A percentile compares a stretch with the other conserved stretches of the same genome.
Conservation (phyloP, 1,140 invertebrate genomes). For the Lucilia cuprina region DNA sequence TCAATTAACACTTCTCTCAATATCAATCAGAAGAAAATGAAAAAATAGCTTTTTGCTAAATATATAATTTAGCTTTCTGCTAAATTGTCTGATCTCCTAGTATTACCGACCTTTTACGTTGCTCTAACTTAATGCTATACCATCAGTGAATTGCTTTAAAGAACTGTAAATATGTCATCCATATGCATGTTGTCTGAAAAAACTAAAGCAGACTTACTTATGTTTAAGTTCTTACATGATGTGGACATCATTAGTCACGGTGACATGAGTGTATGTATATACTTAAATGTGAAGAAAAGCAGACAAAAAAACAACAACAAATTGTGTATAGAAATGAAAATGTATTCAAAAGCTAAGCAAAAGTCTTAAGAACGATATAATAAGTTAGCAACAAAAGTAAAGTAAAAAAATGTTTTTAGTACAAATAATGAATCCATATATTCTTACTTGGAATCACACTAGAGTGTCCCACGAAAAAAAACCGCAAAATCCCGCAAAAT, state of each 20-base stretch:
- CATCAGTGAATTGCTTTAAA: neutral
- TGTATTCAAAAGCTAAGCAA: conserved; percentile 51
- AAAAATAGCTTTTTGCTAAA: too few species aligned
- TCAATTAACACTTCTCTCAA: too few species aligned
- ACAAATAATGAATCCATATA: neutral
- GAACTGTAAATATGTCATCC: neutral
- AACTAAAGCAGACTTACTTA: conserved; percentile 1
- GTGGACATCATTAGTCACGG: conserved; percentile 33
- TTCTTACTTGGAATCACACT: neutral
- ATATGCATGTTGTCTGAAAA: neutral
- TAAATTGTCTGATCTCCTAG: too few species aligned
- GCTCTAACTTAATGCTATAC: too few species aligned
- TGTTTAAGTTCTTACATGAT: conserved; percentile 25
- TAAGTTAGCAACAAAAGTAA: conserved; percentile 43
- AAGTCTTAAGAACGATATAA: conserved; percentile 61
- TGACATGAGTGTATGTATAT: neutral
- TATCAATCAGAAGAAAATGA: too few species aligned
- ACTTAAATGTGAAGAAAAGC: neutral
- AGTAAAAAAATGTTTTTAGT: too few species aligned
- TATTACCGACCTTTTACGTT: too few species aligned
- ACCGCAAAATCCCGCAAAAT: too few species aligned
- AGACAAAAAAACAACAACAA: neutral
- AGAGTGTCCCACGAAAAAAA: neutral
- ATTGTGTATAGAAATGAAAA: neutral
- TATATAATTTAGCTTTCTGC: too few species aligned